phyloP scores from a whole-genome alignment of 2,797 vertebrate species.

The Chloroceryle amazona region DNA sequence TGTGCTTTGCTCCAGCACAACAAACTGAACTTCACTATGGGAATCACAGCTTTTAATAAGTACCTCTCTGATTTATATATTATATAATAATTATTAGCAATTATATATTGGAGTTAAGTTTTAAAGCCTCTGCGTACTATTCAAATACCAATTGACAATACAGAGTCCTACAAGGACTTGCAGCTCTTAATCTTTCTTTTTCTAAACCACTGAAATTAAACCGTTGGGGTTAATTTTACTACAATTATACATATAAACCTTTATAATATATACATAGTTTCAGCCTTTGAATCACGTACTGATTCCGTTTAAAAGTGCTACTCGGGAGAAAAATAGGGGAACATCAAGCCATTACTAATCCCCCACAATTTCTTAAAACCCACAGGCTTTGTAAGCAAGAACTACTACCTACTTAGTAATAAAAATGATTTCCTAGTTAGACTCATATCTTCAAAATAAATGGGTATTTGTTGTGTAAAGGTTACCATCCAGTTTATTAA shows the following conservation, averaged over 20 bases:
- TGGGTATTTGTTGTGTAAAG: neutral
- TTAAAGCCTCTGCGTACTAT: neutral
- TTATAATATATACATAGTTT: neutral
- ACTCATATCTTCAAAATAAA: neutral
- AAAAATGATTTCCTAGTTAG: neutral
- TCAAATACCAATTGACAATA: neutral
- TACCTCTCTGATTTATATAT: neutral
- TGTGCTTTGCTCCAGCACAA: rapidly evolving
- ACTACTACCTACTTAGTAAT: neutral
- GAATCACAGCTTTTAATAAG: rapidly evolving
- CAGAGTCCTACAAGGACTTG: rapidly evolving
- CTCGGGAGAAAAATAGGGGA: neutral
- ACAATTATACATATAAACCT: neutral
- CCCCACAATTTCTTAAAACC: neutral
- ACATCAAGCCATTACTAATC: neutral
- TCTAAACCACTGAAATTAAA: neutral
- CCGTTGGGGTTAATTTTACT: neutral
- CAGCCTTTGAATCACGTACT: neutral
- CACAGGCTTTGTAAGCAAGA: neutral
- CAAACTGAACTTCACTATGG: neutral
- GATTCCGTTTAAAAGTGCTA: neutral
- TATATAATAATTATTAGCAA: neutral
- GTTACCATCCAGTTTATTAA: slow-evolving; percentile 9
- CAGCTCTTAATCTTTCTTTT: neutral
- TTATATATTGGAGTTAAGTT: neutral